Conservation (phyloP, 1,140 invertebrate species). For the Oryctes rhinoceros region DNA sequence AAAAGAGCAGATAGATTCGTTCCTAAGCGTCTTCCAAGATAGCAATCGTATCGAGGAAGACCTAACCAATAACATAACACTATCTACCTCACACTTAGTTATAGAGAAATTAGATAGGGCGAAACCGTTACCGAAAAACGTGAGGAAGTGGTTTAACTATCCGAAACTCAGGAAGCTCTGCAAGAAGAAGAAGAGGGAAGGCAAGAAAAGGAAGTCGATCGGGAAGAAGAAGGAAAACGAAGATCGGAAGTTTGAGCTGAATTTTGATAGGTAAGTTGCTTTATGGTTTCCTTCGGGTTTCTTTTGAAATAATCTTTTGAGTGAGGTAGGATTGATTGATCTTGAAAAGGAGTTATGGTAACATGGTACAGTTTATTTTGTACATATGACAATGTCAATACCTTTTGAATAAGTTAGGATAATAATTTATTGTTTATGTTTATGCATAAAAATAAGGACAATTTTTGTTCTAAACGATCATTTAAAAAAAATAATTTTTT, state of each 20-base stretch:
- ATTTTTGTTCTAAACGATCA: no score
- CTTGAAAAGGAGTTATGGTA: no score
- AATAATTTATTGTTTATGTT: no score
- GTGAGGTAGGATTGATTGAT: no score
- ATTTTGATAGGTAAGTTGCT: not conserved
- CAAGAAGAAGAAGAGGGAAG: constrained; percentile 58
- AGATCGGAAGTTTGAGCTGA: not conserved
- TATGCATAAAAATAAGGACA: no score
- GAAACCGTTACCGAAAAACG: constrained; percentile 58
- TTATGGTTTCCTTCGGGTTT: not conserved
- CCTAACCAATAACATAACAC: constrained; percentile 60
- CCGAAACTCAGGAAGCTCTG: constrained; percentile 64
- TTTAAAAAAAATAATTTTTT: no score
- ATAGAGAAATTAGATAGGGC: constrained; percentile 54
- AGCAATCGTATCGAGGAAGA: not conserved
- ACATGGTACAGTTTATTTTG: no score
- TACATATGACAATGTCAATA: no score
- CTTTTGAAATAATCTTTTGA: not conserved
- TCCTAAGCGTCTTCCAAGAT: constrained; percentile 67
- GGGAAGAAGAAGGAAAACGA: not conserved
- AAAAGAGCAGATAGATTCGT: constrained; percentile 63
- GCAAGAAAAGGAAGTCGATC: constrained; percentile 41
- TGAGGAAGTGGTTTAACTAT: constrained; percentile 65
- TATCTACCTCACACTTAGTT: constrained; percentile 58
- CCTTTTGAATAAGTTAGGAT: no score